phyloP scores from a whole-genome alignment of 2,888 invertebrate genomes.

The Acholoe squamosa region DNA sequence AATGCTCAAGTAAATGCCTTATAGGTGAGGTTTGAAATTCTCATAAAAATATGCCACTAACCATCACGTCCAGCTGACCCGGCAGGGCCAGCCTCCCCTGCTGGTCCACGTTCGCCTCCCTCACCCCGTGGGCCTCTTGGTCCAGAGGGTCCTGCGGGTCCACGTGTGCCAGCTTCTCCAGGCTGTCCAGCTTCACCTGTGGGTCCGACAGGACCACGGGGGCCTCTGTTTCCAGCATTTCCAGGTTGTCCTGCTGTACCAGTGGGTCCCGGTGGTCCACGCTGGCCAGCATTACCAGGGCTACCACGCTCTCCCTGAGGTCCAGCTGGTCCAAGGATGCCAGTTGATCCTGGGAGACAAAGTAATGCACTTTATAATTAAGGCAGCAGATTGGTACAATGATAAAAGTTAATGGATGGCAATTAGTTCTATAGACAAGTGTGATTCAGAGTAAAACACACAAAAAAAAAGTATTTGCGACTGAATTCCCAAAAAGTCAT shows the following conservation, averaged over 20 bases:
- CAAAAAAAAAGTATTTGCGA: too few relatives aligned
- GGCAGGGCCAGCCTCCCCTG: constrained; percentile 59
- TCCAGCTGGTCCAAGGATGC: constrained; percentile 64
- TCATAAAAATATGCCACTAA: background rate
- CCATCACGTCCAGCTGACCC: constrained; percentile 66
- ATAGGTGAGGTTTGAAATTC: background rate
- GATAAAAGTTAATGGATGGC: too few relatives aligned
- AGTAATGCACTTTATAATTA: background rate
- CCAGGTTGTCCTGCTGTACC: constrained; percentile 66
- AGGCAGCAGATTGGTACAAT: too few relatives aligned
- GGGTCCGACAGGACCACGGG: constrained; percentile 67
- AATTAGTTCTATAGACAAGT: background rate
- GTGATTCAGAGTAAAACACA: too few relatives aligned
- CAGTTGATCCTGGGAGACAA: constrained; percentile 43
- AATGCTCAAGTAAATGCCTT: background rate
- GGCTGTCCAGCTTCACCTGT: constrained; percentile 67
- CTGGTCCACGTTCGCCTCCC: constrained; percentile 60
- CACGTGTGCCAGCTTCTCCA: constrained; percentile 65
- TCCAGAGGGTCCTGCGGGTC: constrained; percentile 66
- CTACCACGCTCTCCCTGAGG: constrained; percentile 63
- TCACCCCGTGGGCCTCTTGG: constrained; percentile 65
- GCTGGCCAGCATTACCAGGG: constrained; percentile 63
- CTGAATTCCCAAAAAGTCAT: too few relatives aligned
- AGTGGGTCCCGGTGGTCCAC: constrained; percentile 63
- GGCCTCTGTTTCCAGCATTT: constrained; percentile 29